Percentiles rank a stretch among this genome's conserved stretches.
Evolutionary conservation across 2,113 vertebrate genomes (phyloP).

Genomic region (Ranitomeya imitator): DNA sequence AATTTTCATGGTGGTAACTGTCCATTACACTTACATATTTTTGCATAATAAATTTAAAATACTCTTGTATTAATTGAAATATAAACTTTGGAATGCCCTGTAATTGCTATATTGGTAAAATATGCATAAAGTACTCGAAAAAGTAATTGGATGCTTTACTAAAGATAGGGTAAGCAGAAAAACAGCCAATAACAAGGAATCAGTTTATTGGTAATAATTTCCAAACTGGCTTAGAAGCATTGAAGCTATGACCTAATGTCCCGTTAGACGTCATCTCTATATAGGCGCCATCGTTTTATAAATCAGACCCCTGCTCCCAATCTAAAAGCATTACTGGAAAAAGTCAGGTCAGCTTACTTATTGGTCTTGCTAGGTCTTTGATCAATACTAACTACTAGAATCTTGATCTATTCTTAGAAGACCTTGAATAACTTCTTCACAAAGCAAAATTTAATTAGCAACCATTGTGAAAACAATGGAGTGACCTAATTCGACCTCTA

Average conservation of each 20-base stretch:
- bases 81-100: neutral
- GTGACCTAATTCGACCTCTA: neutral
- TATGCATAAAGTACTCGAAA: neutral
- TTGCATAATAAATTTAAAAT: neutral
- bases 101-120: neutral
- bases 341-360: neutral
- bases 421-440: neutral
- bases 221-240: neutral
- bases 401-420: neutral
- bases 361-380: neutral
- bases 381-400: constrained; percentile 13
- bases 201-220: neutral
- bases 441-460: constrained; percentile 5
- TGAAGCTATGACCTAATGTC: too few species aligned
- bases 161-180: neutral
- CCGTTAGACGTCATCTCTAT: neutral
- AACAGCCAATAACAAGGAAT: neutral
- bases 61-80: neutral
- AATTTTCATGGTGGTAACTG: neutral
- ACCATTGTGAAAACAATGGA: constrained; percentile 14
- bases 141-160: neutral
- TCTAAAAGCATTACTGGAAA: neutral
- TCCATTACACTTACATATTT: neutral
- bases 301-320: neutral
- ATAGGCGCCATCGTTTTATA: neutral